Conservation (phyloP, 2,888 invertebrate genomes). For the Cartodere bifasciata region DNA sequence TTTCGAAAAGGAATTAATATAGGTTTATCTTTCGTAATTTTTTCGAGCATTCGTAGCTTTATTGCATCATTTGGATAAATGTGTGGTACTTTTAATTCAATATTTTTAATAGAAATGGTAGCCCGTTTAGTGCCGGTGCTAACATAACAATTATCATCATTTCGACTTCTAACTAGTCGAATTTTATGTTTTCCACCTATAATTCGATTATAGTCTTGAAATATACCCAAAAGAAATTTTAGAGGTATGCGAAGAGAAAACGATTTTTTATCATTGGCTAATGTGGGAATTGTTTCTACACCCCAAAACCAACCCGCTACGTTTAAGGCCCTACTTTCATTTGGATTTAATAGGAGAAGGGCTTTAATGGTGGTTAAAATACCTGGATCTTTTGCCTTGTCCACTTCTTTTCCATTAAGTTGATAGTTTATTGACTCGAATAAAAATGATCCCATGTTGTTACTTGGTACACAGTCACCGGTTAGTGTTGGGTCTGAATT, state of each 20-base stretch:
- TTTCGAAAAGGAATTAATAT: background rate
- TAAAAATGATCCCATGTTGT: background rate
- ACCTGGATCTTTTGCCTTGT: slow-evolving; percentile 22
- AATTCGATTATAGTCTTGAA: slow-evolving; percentile 26
- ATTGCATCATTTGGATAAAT: background rate
- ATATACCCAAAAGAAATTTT: slow-evolving; percentile 24
- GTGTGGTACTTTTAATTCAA: slow-evolving; percentile 2
- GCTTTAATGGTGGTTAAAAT: slow-evolving; percentile 25
- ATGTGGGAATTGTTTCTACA: background rate
- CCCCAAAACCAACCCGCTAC: slow-evolving; percentile 18
- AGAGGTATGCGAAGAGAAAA: slow-evolving; percentile 22
- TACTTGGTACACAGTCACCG: background rate
- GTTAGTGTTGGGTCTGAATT: slow-evolving; percentile 1
- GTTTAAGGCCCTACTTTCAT: slow-evolving; percentile 16
- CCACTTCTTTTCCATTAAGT: slow-evolving; percentile 11
- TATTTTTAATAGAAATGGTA: background rate
- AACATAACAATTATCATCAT: background rate
- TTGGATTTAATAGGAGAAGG: slow-evolving; percentile 20
- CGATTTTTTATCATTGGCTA: background rate
- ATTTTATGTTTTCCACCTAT: slow-evolving; percentile 18
- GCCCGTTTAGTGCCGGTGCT: slow-evolving; percentile 2
- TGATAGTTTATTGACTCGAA: background rate
- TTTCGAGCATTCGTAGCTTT: background rate
- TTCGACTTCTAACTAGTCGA: background rate
- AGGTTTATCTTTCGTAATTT: background rate